Base-by-base conservation (phyloP, 2,888 invertebrate genomes). In the Cetonia aurata region DNA sequence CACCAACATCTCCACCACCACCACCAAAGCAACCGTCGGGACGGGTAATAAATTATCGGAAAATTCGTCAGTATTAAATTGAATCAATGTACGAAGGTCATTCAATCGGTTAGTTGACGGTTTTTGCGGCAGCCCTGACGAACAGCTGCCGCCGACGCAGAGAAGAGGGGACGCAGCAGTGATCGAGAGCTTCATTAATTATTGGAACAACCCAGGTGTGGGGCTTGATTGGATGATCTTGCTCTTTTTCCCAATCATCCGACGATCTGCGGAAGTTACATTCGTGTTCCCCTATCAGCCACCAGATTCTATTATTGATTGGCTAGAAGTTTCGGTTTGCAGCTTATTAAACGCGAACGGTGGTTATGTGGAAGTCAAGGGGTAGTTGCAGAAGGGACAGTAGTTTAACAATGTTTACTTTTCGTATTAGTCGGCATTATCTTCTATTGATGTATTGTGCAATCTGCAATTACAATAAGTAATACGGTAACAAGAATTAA, bases 161-260 rank as follows among this genome's bases (percentile, higher is more conserved):
- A 77, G 76, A 77, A 77, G 75, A 10, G 37, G 75, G 74, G 77
- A 72, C 71, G 71, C 72, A 75, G 73, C 70, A 73, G 76, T 73
- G 75, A 76, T 73, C 75, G 73, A 72, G 74, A 73, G 74, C 73
- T 75, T 74, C 77, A 79, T 79, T 78, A 79, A 79, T 79, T 79
- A 77, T 76, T 74, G 71, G 76, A 78, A 76, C 78, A 69, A 71
- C 68, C 65, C 71, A 71, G 71, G 71, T 71, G 71, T 71, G 69
- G 62, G 65, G 62, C 60, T 62, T 68, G 71, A 71, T 71, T 71
- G 71, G 71, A 71, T 71, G 71, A 71, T 71, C 71, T 71, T 71
- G 71, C 71, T 71, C 67, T 71, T 71, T 71, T 71, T 71, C 71
- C 37, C 37, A 10, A 37, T 37, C 37, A 37, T 33, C 57, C 70